These are phyloP conservation scores for Telmatherina bonti DNA, from an alignment of 2,797 vertebrate genomes.

Conservation along the genomic window DNA sequence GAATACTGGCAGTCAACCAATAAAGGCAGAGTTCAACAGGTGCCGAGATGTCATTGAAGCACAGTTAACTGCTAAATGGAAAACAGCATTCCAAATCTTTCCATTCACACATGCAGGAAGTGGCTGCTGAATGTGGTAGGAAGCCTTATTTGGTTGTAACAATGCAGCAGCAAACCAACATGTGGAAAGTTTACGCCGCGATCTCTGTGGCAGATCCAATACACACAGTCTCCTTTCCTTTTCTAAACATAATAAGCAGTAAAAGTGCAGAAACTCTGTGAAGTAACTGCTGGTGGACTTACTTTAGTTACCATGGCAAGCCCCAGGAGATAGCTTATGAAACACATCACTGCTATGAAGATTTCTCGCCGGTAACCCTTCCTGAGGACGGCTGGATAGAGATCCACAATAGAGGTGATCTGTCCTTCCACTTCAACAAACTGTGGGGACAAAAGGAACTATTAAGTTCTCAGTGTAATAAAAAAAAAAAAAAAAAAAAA, in stretches of 20 bases:
- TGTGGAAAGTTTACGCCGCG: conserved; percentile 49
- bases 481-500: not conserved
- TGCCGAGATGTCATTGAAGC: conserved; percentile 69
- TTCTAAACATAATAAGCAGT: conserved; percentile 38
- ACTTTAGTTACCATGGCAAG: conserved; percentile 99
- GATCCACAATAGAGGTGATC: conserved; percentile 99
- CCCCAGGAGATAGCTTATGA: conserved; percentile 97
- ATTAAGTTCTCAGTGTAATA: conserved; percentile 35
- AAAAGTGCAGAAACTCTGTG: not conserved
- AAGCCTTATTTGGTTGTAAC: conserved; percentile 71
- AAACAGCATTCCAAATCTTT: conserved; percentile 72
- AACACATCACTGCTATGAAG: conserved; percentile 96
- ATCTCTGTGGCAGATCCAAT: conserved; percentile 46
- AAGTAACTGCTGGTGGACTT: conserved; percentile 68
- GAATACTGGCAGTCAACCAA: conserved; percentile 71
- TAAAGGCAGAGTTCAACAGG: conserved; percentile 76
- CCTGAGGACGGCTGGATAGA: conserved; percentile 98
- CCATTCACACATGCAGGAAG: conserved; percentile 63
- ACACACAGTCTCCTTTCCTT: conserved; percentile 21
- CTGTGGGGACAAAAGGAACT: conserved; percentile 77
- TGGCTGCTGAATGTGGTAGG: conserved; percentile 35
- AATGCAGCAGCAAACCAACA: conserved; percentile 38
- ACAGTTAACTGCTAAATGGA: conserved; percentile 61
- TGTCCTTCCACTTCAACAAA: conserved; percentile 99
- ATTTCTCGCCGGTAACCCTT: conserved; percentile 98